Evolutionary conservation across 2,113 vertebrate species (phyloP), one percentile per base, ranked within the genome.

Genomic region (Morone saxatilis): DNA sequence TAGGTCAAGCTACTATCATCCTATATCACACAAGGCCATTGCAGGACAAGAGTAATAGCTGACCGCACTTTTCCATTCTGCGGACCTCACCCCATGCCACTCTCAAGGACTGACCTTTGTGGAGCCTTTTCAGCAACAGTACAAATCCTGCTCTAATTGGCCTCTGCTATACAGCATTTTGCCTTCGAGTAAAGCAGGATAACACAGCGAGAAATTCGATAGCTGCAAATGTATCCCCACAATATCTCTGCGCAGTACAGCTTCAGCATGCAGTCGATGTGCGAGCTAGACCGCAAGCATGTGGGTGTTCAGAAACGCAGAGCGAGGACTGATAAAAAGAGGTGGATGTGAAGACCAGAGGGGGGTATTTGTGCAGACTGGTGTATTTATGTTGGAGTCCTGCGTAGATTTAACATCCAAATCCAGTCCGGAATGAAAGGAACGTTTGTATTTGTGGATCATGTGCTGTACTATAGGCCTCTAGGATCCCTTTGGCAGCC

Each of bases 21-120:
- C 63, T 84, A 72, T 88, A 89, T 90, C 90, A 91, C 89, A 90
- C 67, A 69, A 90, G 85, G 87, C 88, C 87, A 76, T 63, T 76
- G 78, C 85, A 69, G 78, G 62, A 89, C 68, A 86, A 86, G 88
- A 89, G 81, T 81, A 90, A 92, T 88, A 73, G 81, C 83, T 70
- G 60, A 76, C 69, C 16, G 22, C 78, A 81, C 74, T 76, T 86
- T 89, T 84, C 80, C 71, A 79, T 92, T 89, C 70, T 47, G 22
- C 71, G 70, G 67, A 86, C 68, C 73, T 76, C 72, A 80, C 71
- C 71, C 69, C 67, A 86, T 78, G 86, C 59, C 87, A 80, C 66
- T 87, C 80, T 88, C 87, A 91, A 87, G 88, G 84, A 87, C 83
- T 90, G 88, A 90, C 91, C 88, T 91, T 83, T 84, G 81, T 40